A percentile compares a stretch with the other conserved stretches of the same genome.
These are phyloP conservation scores for Coelinius sp. DNA, from an alignment of 2,888 invertebrate species.

Conservation along the genomic window DNA sequence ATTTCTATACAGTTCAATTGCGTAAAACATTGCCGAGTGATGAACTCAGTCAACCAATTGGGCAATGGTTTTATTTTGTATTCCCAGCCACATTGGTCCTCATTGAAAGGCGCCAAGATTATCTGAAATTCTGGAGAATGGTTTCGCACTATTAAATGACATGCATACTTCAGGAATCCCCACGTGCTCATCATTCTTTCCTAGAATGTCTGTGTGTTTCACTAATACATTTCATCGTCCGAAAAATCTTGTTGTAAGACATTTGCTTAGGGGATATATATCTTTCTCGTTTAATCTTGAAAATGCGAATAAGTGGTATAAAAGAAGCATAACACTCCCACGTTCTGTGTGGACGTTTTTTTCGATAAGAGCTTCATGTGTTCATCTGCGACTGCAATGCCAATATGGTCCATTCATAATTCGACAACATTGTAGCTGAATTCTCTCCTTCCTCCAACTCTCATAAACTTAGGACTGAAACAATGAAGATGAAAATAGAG, in stretches of 20 bases:
- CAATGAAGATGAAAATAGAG: constrained; percentile 12
- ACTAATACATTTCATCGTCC: background rate
- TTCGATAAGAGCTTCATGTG: constrained; percentile 59
- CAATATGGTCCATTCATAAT: constrained; percentile 54
- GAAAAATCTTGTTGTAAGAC: background rate
- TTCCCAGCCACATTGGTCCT: background rate
- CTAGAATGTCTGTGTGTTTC: constrained; percentile 18
- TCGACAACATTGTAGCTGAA: constrained; percentile 31
- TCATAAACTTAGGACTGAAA: background rate
- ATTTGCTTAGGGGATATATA: constrained; percentile 2
- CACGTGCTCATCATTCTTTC: constrained; percentile 13
- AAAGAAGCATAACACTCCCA: constrained; percentile 66
- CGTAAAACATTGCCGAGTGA: background rate
- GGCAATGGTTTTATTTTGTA: background rate
- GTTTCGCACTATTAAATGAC: constrained; percentile 13
- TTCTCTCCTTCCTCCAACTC: no score
- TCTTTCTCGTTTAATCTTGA: constrained; percentile 58
- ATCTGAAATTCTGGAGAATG: constrained; percentile 8
- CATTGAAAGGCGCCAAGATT: constrained; percentile 18
- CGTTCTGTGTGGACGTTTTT: constrained; percentile 54
- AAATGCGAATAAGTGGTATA: constrained; percentile 61
- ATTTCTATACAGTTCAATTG: background rate
- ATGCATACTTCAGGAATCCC: constrained; percentile 2
- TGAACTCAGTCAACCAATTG: background rate
- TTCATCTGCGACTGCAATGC: constrained; percentile 52